Evolutionary conservation across 2,797 vertebrate genomes (phyloP), one percentile per base, ranked within the genome.

Genomic region (Aythya fuligula): DNA sequence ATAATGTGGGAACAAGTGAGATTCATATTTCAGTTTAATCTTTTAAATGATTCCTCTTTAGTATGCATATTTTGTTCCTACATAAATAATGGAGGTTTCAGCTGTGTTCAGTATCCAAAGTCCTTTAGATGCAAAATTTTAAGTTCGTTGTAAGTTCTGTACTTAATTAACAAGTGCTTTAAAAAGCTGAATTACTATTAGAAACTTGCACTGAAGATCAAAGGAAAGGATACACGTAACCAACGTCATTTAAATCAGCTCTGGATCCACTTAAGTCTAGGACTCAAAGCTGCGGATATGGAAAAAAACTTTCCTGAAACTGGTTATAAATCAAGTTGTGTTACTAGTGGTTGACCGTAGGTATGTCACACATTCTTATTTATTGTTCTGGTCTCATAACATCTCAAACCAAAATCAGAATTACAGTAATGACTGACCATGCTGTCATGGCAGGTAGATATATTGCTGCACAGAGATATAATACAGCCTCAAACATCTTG

Each of bases 41-140:
- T 79, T 36, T 62, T 70, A 45, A 70, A 67, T 45, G 28, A 90
- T 17, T 80, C 13, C 5, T 74, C n/a, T 76, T 51, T 32, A 53
- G 6, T 0, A 0, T 49, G 64, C 18, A 2, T 60, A 45, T 73
- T 88, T 77, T 2, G 4, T 60, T 86, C 20, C 27, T 61, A 17
- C 25, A 7, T 60, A 64, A 78, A 32, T 77, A 75, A 79, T 61
- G 22, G 34, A 53, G 21, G 34, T 54, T 90, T 76, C 30, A 80
- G 65, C 24, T 34, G 11, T 43, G 64, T 28, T 71, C 28, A 28
- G 7, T 39, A 49, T 24, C 58, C 13, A 62, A 13, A 30, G 1
- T 18, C 12, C 51, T 39, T 54, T 4, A n/a, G 58, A 22, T 58
- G 39, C 36, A 24, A 16, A 16, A 34, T 72, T 62, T 67, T 67